Percentiles rank a stretch among this genome's conserved stretches.
phyloP scores from a whole-genome alignment of 2,113 vertebrate genomes.

The Merops nubicus region DNA sequence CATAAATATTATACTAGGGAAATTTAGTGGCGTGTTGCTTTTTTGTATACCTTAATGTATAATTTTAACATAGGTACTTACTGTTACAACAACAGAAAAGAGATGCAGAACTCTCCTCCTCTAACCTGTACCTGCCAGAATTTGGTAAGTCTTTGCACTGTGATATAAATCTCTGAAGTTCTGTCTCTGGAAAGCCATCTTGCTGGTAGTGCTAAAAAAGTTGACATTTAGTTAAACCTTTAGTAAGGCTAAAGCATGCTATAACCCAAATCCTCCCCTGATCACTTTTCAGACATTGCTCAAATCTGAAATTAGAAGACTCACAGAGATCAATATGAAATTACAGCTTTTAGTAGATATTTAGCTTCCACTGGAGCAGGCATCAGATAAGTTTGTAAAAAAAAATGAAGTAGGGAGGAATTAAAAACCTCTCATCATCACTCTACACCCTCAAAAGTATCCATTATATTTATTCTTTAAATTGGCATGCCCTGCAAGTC shows the following conservation, averaged over 20 bases:
- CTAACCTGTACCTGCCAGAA: constrained; percentile 83
- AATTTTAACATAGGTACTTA: constrained; percentile 40
- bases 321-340: background rate
- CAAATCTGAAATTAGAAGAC: background rate
- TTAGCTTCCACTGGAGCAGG: background rate
- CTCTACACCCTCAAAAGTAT: background rate
- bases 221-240: background rate
- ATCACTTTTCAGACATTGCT: background rate
- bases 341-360: background rate
- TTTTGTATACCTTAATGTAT: background rate
- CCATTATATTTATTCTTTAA: background rate
- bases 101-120: constrained; percentile 73
- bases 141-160: constrained; percentile 87
- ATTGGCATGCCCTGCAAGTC: background rate
- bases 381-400: background rate
- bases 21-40: background rate
- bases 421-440: background rate
- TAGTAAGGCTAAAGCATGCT: background rate
- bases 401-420: background rate
- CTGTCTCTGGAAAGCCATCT: constrained; percentile 82
- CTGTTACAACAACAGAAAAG: constrained; percentile 78
- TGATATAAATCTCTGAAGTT: constrained; percentile 85
- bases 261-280: background rate
- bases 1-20: background rate
- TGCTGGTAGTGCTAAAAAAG: constrained; percentile 87